Conservation (phyloP, 2,888 invertebrate species). For the Drosophila koepferae region DNA sequence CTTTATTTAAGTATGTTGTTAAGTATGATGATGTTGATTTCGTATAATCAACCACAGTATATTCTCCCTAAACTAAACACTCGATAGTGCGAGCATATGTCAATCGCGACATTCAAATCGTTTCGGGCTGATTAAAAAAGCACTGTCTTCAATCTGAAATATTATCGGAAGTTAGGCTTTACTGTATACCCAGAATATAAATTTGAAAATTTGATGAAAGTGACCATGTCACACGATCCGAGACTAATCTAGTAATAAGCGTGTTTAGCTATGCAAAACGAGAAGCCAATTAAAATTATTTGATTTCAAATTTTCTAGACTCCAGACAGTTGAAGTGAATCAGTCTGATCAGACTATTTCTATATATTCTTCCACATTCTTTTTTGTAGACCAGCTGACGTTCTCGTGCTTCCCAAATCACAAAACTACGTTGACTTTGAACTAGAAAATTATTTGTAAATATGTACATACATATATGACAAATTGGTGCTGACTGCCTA, state of each 20-base stretch:
- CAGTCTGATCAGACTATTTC: slow-evolving; percentile 7
- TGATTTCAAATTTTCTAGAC: slow-evolving; percentile 46
- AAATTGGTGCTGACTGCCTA: slow-evolving; percentile 8
- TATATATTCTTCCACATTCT: not conserved
- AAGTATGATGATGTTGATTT: not conserved
- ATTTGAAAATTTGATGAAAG: not conserved
- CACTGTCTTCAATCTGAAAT: not conserved
- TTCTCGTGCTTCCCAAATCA: slow-evolving; percentile 1
- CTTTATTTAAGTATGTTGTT: not conserved
- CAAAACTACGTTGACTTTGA: slow-evolving; percentile 41
- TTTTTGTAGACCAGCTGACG: not conserved
- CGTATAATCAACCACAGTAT: not conserved
- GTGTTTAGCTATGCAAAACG: slow-evolving; percentile 9
- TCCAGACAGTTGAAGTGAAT: slow-evolving; percentile 38
- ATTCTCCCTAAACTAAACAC: not conserved
- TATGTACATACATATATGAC: not conserved
- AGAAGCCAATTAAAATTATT: slow-evolving; percentile 37
- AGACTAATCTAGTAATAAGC: slow-evolving; percentile 16
- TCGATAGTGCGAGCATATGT: not conserved
- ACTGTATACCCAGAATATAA: not conserved
- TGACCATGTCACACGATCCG: slow-evolving; percentile 9
- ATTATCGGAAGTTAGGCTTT: not conserved
- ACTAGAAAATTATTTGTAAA: slow-evolving; percentile 31
- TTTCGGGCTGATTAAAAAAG: not conserved
- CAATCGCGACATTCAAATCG: not conserved